These are phyloP conservation scores for Drosophila jambulina DNA, from an alignment of 1,140 invertebrate species.

Conservation along the genomic window DNA sequence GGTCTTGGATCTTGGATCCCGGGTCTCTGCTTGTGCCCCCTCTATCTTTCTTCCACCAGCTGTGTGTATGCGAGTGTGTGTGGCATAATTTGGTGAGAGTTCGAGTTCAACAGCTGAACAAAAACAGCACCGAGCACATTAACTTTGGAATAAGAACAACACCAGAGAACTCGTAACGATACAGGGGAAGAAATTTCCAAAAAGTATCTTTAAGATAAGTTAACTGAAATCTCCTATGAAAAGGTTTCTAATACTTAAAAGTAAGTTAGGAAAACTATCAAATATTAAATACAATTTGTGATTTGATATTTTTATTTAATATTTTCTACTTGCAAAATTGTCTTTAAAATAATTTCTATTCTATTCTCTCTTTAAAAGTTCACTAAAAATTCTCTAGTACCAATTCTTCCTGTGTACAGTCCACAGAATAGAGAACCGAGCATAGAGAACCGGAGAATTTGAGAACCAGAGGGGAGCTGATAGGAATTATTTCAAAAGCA, in stretches of 20 bases:
- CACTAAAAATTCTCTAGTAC: background rate
- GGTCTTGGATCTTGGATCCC: constrained; percentile 54
- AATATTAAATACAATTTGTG: no score
- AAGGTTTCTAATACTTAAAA: background rate
- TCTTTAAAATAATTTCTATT: no score
- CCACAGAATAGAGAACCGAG: constrained; percentile 13
- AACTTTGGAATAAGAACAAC: constrained; percentile 64
- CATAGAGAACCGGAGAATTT: constrained; percentile 31
- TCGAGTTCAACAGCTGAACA: constrained; percentile 81
- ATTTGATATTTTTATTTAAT: no score
- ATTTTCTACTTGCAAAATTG: no score
- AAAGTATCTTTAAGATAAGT: background rate
- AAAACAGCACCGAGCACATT: constrained; percentile 64
- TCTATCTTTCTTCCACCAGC: constrained; percentile 29
- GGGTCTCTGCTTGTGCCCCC: constrained; percentile 10
- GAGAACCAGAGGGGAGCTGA: constrained; percentile 26
- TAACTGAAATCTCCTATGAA: background rate
- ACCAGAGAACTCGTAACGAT: constrained; percentile 34
- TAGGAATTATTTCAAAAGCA: constrained; percentile 16
- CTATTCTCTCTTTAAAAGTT: no score
- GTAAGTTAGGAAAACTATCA: background rate
- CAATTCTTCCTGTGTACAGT: constrained; percentile 12
- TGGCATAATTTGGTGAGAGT: constrained; percentile 82
- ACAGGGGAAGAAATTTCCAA: constrained; percentile 12
- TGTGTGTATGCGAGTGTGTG: constrained; percentile 44